Base-by-base conservation (phyloP, 2,888 invertebrate species). In the Lithosia quadra region DNA sequence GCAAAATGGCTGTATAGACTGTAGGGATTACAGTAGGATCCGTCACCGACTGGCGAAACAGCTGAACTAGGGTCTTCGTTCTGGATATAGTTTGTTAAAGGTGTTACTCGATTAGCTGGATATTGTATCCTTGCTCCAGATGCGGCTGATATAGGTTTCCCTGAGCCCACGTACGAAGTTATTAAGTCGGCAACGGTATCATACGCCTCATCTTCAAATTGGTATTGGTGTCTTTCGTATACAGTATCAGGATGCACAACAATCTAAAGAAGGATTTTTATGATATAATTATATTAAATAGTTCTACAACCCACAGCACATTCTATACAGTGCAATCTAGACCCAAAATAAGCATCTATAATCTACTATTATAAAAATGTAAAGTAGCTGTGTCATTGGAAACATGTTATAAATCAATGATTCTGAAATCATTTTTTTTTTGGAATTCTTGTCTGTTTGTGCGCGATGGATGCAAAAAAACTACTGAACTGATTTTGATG, bases 131-230 rank as follows among this genome's bases (percentile, higher is more conserved):
- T 96, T 0, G 99, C 99, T 0, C 98, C 98, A 1, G 98, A 99
- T 0, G 97, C 97, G 9, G 96, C 96, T 1, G 99, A 99, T 85
- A 99, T 97, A 0, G 98, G 97, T 85, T 98, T 98, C 22, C 97
- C 98, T 60, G 98, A 98, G 1, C 98, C 98, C 33, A 99, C 98
- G 89, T 99, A 99, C 77, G 97, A 98, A 9, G 98, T 98, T 75
- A 99, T 98, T 68, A 99, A 96, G 90, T 99, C 98, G 0, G 98
- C 98, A 24, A 99, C 98, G 2, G 98, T 98, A 86, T 98, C 98
- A 86, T 98, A 99, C 0, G 98, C 97, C 88, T 98, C 98, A 85
- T 98, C 98, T 91, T 99, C 99, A 88, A 99, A 98, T 86, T 98
- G 98, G 89, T 98, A 99, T 88, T 99, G 98, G 39, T 98, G 97